These are phyloP conservation scores for Trinectes maculatus DNA, from an alignment of 2,113 vertebrate genomes.

Conservation along the genomic window DNA sequence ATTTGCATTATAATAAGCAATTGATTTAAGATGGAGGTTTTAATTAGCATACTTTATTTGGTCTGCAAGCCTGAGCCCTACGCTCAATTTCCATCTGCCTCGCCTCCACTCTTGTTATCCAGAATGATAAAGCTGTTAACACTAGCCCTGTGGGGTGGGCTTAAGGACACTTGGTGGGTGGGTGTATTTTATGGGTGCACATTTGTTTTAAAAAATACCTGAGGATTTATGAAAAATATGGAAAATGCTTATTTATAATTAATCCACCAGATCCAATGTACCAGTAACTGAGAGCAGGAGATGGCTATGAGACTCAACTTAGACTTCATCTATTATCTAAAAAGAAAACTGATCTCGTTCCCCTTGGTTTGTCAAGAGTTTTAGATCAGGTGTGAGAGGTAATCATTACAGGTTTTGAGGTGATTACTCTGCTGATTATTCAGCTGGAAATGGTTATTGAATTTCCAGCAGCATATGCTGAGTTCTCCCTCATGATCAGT, in stretches of 20 bases:
- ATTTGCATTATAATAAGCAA: slow-evolving; percentile 77
- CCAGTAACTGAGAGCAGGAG: slow-evolving; percentile 29
- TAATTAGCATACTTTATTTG: slow-evolving; percentile 72
- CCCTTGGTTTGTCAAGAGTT: slow-evolving; percentile 29
- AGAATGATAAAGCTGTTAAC: slow-evolving; percentile 74
- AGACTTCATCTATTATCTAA: slow-evolving; percentile 27
- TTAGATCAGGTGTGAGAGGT: slow-evolving; percentile 30
- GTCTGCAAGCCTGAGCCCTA: slow-evolving; percentile 38
- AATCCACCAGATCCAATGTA: slow-evolving; percentile 40
- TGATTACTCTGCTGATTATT: slow-evolving; percentile 27
- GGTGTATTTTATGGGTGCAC: slow-evolving; percentile 16
- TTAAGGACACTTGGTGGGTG: slow-evolving; percentile 28
- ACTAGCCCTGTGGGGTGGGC: slow-evolving; percentile 43
- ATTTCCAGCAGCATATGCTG: slow-evolving; percentile 21
- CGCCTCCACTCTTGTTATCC: slow-evolving; percentile 63
- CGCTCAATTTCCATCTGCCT: slow-evolving; percentile 62
- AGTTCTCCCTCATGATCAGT: background rate
- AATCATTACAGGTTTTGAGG: slow-evolving; percentile 27
- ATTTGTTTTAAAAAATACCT: slow-evolving; percentile 38
- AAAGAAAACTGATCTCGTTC: slow-evolving; percentile 11
- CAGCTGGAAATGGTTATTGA: slow-evolving; percentile 31
- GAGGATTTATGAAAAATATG: slow-evolving; percentile 39
- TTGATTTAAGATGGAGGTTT: slow-evolving; percentile 71
- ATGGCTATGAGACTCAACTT: slow-evolving; percentile 21
- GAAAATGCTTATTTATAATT: slow-evolving; percentile 28